Conservation (phyloP, 2,797 vertebrate genomes). For the Phoxinus dragarum region DNA sequence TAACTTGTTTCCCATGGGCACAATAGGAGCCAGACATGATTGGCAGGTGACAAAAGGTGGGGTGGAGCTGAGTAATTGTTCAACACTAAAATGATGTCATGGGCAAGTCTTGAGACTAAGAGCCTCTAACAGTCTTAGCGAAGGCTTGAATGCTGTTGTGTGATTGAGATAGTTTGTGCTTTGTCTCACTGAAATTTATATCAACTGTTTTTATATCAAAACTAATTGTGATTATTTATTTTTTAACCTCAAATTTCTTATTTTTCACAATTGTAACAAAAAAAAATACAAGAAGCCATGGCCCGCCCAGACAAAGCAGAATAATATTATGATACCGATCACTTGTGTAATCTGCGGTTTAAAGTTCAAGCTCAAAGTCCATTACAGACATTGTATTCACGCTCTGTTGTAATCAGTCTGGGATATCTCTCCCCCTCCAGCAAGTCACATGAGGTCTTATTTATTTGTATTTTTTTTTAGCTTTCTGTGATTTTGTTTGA, state of each 20-base stretch:
- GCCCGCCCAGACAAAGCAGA: conserved; percentile 1
- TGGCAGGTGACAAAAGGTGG: conserved; percentile 51
- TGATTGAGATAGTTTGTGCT: neutral
- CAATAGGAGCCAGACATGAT: conserved; percentile 40
- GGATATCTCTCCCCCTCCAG: conserved; percentile 21
- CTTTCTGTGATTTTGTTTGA: conserved; percentile 19
- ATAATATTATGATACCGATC: conserved; percentile 24
- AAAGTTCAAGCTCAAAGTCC: conserved; percentile 44
- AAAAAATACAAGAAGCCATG: neutral
- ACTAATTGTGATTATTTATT: too few relatives aligned
- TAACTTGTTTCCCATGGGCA: conserved; percentile 28
- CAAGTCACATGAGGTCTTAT: conserved; percentile 23
- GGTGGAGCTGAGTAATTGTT: conserved; percentile 41
- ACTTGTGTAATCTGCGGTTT: conserved; percentile 21
- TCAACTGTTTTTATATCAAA: neutral
- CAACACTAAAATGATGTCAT: conserved; percentile 20
- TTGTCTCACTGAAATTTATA: neutral
- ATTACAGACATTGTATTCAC: conserved; percentile 31
- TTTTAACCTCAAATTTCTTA: neutral
- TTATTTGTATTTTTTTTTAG: neutral
- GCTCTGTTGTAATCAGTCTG: conserved; percentile 16
- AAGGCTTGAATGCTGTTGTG: neutral
- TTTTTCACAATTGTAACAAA: neutral
- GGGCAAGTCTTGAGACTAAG: neutral
- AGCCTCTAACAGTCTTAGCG: neutral